phyloP scores from a whole-genome alignment of 2,888 invertebrate species.

The Eulithis prunata region DNA sequence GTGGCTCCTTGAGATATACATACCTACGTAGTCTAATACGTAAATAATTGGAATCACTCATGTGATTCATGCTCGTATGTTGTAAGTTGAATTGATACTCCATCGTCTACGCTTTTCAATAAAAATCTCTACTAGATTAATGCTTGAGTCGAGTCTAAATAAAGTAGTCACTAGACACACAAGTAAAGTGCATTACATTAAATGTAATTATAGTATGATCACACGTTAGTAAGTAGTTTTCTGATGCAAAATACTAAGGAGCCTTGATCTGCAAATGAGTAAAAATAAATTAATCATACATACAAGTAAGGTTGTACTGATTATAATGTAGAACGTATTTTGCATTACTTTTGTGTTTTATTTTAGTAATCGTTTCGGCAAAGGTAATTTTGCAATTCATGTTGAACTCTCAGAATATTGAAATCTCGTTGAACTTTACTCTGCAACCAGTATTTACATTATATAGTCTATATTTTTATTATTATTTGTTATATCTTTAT shows the following conservation, averaged over 20 bases:
- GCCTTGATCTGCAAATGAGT: constrained; percentile 19
- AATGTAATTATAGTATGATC: too few relatives aligned
- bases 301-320: constrained; percentile 10
- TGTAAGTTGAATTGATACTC: too few relatives aligned
- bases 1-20: background rate
- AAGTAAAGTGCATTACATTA: too few relatives aligned
- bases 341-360: too few relatives aligned
- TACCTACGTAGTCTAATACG: background rate
- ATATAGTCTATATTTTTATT: too few relatives aligned
- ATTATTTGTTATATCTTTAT: too few relatives aligned
- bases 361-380: background rate
- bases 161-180: too few relatives aligned
- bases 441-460: too few relatives aligned
- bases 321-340: constrained; percentile 2
- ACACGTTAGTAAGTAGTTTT: background rate
- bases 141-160: too few relatives aligned
- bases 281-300: constrained; percentile 12
- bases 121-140: too few relatives aligned
- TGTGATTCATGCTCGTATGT: too few relatives aligned
- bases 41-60: constrained; percentile 11
- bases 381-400: background rate
- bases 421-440: background rate
- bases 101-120: too few relatives aligned
- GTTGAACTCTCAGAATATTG: background rate
- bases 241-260: background rate